phyloP scores from a whole-genome alignment of 2,113 vertebrate genomes.

The Alexandromys fortis region DNA sequence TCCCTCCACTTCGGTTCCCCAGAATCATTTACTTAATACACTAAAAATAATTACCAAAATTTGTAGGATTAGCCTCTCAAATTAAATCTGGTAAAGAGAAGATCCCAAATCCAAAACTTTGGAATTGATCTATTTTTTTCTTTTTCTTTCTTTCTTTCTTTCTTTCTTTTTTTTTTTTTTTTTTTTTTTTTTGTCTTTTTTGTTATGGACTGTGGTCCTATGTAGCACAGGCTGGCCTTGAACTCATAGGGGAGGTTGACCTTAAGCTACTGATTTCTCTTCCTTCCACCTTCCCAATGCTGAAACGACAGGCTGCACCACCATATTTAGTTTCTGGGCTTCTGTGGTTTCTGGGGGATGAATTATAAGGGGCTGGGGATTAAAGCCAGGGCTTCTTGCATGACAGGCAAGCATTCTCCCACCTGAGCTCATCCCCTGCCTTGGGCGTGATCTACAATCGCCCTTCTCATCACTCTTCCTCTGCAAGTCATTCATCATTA shows the following conservation, averaged over 20 bases:
- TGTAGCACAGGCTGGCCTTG: not conserved
- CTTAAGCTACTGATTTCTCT: not conserved
- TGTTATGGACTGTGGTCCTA: not conserved
- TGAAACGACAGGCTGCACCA: not conserved
- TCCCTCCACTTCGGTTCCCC: not conserved
- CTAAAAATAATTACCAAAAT: conserved; percentile 17
- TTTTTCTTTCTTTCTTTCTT: no score
- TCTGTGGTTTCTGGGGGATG: not conserved
- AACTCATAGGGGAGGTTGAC: not conserved
- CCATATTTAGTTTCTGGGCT: not conserved
- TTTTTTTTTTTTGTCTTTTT: not conserved
- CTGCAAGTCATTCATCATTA: not conserved
- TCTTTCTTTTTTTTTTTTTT: no score
- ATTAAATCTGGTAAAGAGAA: conserved; percentile 18
- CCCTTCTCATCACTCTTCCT: not conserved
- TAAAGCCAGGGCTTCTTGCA: no score
- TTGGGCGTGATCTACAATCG: not conserved
- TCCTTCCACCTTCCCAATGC: not conserved
- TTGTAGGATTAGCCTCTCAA: not conserved
- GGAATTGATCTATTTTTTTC: not conserved
- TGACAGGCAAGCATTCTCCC: no score
- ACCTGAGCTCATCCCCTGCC: not conserved
- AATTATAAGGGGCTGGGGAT: not conserved
- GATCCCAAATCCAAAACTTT: not conserved
- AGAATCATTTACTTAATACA: conserved; percentile 5